phyloP scores from a whole-genome alignment of 2,113 vertebrate species.

The Grantiella picta region DNA sequence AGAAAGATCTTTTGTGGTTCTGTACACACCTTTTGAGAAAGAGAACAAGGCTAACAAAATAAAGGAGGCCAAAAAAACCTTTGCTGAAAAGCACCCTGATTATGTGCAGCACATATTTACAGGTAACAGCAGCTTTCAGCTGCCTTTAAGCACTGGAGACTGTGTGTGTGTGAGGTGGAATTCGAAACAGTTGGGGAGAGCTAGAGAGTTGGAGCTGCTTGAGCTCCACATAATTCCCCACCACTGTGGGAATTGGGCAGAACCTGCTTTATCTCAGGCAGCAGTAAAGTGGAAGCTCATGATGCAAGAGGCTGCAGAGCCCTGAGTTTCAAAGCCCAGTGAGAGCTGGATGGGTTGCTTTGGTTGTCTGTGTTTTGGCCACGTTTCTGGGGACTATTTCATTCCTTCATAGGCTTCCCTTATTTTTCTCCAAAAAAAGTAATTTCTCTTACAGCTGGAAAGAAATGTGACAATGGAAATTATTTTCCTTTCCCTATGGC shows the following conservation, averaged over 20 bases:
- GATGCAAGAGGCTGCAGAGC: not conserved
- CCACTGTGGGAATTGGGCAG: not conserved
- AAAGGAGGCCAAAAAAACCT: slow-evolving; percentile 64
- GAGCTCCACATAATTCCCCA: not conserved
- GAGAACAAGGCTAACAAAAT: slow-evolving; percentile 54
- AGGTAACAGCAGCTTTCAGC: slow-evolving; percentile 51
- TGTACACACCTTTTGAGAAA: slow-evolving; percentile 74
- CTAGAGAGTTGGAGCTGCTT: not conserved
- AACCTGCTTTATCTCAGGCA: not conserved
- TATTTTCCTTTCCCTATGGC: not conserved
- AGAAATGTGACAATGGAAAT: not conserved
- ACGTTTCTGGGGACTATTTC: not conserved
- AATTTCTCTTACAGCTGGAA: not conserved
- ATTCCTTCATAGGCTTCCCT: not conserved
- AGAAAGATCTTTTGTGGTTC: slow-evolving; percentile 68
- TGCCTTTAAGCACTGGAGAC: not conserved
- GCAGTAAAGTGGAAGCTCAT: not conserved
- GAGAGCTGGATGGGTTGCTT: not conserved
- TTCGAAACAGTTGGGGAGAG: not conserved
- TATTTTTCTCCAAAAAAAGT: not conserved
- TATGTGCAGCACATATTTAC: slow-evolving; percentile 72
- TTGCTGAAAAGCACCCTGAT: slow-evolving; percentile 67
- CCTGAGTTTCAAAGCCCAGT: not conserved
- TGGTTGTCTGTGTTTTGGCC: not conserved
- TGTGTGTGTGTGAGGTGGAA: not conserved